These are phyloP conservation scores for Saccostrea echinata DNA, from an alignment of 1,140 invertebrate genomes.

Conservation along the genomic window DNA sequence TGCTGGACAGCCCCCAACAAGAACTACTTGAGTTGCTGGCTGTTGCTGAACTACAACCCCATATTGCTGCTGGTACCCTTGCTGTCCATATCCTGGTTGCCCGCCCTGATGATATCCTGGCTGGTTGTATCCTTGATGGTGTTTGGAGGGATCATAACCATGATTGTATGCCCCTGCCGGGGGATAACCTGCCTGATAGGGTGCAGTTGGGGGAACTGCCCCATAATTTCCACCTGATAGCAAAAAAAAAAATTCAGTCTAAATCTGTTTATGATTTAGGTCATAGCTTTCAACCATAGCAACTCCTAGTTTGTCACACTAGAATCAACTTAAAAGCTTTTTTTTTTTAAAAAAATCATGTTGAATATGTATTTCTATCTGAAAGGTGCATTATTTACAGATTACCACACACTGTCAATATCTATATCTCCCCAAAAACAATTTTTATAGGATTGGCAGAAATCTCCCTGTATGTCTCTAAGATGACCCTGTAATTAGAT, in stretches of 20 bases:
- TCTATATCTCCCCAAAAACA: too few species aligned
- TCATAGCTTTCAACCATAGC: too few species aligned
- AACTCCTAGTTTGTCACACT: too few species aligned
- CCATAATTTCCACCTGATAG: conserved; percentile 55
- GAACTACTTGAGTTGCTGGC: conserved; percentile 84
- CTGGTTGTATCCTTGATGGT: conserved; percentile 25
- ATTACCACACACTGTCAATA: too few species aligned
- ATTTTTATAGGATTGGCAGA: too few species aligned
- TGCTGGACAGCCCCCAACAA: conserved; percentile 90
- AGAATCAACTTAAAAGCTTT: too few species aligned
- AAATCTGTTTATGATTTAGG: too few species aligned
- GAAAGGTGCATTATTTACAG: too few species aligned
- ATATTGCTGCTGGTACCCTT: conserved; percentile 61
- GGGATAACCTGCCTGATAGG: conserved; percentile 12
- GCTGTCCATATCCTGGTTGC: conserved; percentile 40
- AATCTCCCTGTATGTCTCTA: too few species aligned
- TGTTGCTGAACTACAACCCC: conserved; percentile 69
- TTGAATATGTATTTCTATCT: too few species aligned
- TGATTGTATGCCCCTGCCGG: conserved; percentile 56
- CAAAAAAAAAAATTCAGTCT: conserved; percentile 24
- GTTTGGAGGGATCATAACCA: conserved; percentile 9
- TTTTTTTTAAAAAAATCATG: too few species aligned
- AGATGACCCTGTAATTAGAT: too few species aligned
- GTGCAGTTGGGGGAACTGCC: conserved; percentile 45
- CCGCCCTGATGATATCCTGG: conserved; percentile 49